These are phyloP conservation scores for Simalia tracyae DNA, from an alignment of 2,797 vertebrate genomes.

Conservation along the genomic window DNA sequence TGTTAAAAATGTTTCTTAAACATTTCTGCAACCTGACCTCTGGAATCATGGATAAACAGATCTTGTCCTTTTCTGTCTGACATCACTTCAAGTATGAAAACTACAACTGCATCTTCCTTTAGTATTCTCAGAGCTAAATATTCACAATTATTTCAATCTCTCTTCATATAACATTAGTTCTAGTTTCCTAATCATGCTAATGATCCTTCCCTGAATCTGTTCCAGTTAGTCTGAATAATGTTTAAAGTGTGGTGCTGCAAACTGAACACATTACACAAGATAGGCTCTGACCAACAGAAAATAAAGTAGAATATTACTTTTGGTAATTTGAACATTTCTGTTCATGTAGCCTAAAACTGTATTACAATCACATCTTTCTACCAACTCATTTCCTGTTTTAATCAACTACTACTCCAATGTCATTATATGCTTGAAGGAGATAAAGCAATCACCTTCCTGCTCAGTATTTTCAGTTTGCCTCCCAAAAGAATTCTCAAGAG, in stretches of 20 bases:
- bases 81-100: background rate
- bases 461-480: background rate
- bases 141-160: background rate
- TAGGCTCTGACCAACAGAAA: too few relatives aligned
- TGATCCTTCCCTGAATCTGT: background rate
- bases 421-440: background rate
- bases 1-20: background rate
- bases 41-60: background rate
- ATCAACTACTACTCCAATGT: too few relatives aligned
- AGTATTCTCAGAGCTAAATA: background rate
- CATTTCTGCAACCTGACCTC: background rate
- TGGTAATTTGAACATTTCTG: too few relatives aligned
- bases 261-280: background rate
- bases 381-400: too few relatives aligned
- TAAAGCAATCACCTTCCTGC: background rate
- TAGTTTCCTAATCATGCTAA: background rate
- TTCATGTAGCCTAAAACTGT: too few relatives aligned
- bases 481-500: background rate
- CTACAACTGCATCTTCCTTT: background rate
- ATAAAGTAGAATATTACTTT: too few relatives aligned
- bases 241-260: background rate
- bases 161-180: background rate
- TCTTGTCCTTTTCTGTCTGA: background rate
- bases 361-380: too few relatives aligned
- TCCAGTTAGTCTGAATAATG: background rate